Conservation (phyloP, 1,140 invertebrate species). For the Tribolium madens region DNA sequence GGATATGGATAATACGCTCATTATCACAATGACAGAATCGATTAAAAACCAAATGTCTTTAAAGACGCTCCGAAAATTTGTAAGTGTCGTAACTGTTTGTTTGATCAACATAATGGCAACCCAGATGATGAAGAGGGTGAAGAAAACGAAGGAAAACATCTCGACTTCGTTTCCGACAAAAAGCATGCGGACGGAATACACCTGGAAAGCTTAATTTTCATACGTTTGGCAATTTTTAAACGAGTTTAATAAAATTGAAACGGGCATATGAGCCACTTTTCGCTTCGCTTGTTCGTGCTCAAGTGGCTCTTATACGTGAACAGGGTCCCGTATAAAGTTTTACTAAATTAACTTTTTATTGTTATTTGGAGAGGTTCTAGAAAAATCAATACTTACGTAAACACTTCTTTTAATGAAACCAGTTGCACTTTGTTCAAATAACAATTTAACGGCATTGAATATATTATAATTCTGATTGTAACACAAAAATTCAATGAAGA, state of each 20-base stretch:
- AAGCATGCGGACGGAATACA: not conserved
- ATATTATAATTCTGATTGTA: slow-evolving; percentile 55
- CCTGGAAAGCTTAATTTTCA: not conserved
- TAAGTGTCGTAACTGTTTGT: not conserved
- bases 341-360: no score
- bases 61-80: not conserved
- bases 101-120: slow-evolving; percentile 8
- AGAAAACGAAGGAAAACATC: not conserved
- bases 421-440: slow-evolving; percentile 53
- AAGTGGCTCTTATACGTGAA: no score
- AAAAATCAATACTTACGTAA: slow-evolving; percentile 41
- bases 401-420: slow-evolving; percentile 33
- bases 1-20: slow-evolving; percentile 17
- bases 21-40: slow-evolving; percentile 41
- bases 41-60: slow-evolving; percentile 40
- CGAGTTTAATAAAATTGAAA: no score
- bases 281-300: no score
- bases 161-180: slow-evolving; percentile 22
- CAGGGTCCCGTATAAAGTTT: no score
- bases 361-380: no score
- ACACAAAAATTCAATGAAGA: slow-evolving; percentile 54
- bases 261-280: no score
- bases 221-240: no score
- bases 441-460: slow-evolving; percentile 50
- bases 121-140: not conserved